Percentiles rank a stretch among this genome's conserved stretches.
Conservation (phyloP, 2,888 invertebrate genomes). For the Lycophotia porphyrea region DNA sequence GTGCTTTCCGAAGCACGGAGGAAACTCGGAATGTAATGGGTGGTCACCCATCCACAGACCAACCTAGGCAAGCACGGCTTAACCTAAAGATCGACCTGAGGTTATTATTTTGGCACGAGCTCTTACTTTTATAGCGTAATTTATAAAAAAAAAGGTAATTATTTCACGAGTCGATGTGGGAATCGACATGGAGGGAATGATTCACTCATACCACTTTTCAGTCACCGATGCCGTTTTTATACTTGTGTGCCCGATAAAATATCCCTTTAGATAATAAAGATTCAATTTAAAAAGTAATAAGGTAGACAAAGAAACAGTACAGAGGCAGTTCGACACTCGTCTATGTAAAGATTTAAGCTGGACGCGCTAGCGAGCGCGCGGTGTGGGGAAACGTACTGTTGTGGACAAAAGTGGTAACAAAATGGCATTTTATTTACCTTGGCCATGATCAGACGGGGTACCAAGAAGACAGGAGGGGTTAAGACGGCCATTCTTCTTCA, state of each 20-base stretch:
- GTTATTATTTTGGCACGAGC: too few species aligned
- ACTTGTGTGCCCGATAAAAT: neutral
- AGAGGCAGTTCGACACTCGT: conserved; percentile 41
- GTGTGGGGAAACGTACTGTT: conserved; percentile 25
- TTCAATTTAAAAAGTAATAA: conserved; percentile 12
- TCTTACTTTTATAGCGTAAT: too few species aligned
- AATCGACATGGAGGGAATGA: too few species aligned
- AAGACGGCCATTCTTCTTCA: neutral
- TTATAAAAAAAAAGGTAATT: too few species aligned
- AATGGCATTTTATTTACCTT: neutral
- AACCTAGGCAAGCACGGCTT: too few species aligned
- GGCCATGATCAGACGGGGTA: neutral
- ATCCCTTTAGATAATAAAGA: neutral
- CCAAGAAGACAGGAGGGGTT: neutral
- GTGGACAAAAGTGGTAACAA: neutral
- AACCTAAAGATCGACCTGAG: too few species aligned
- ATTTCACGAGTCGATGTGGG: too few species aligned
- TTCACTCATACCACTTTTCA: neutral
- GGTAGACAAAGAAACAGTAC: neutral
- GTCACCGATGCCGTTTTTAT: neutral
- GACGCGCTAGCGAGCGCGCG: conserved; percentile 20
- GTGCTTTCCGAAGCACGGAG: too few species aligned
- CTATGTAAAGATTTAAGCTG: conserved; percentile 50
- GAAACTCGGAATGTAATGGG: too few species aligned
- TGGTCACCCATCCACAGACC: too few species aligned